Conservation (phyloP, 2,113 vertebrate species). For the Gymnobelideus leadbeateri region DNA sequence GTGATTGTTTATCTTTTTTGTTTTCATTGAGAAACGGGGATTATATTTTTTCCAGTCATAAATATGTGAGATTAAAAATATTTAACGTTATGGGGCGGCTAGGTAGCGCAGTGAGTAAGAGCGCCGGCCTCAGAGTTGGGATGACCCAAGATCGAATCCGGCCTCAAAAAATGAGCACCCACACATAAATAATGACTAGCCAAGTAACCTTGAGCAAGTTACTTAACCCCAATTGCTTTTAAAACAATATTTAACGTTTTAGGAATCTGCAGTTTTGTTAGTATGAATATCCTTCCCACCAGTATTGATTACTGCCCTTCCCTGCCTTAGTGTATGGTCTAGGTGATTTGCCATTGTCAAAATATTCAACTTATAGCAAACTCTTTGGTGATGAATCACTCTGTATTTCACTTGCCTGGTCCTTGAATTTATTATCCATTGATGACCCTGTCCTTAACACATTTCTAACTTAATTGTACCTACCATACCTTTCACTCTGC, state of each 20-base stretch:
- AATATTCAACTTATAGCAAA: neutral
- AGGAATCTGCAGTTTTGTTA: neutral
- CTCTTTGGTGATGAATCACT: neutral
- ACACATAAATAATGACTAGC: too few relatives aligned
- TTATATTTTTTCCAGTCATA: neutral
- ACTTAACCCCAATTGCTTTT: too few relatives aligned
- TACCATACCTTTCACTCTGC: neutral
- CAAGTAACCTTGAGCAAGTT: too few relatives aligned
- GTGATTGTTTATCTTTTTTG: neutral
- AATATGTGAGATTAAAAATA: neutral
- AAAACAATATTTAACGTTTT: neutral
- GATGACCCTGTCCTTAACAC: neutral
- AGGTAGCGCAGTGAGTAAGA: too few relatives aligned
- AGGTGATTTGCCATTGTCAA: neutral
- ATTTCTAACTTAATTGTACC: neutral
- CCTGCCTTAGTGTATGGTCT: neutral
- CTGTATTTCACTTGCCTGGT: neutral
- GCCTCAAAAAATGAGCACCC: too few relatives aligned
- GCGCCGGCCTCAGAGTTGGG: too few relatives aligned
- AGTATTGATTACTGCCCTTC: neutral
- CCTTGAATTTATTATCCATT: neutral
- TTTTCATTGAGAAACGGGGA: neutral
- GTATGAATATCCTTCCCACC: neutral
- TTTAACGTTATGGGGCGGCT: too few relatives aligned
- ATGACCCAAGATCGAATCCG: too few relatives aligned